Base-by-base conservation (phyloP, 2,888 invertebrate species). In the Drosophila neonasuta region DNA sequence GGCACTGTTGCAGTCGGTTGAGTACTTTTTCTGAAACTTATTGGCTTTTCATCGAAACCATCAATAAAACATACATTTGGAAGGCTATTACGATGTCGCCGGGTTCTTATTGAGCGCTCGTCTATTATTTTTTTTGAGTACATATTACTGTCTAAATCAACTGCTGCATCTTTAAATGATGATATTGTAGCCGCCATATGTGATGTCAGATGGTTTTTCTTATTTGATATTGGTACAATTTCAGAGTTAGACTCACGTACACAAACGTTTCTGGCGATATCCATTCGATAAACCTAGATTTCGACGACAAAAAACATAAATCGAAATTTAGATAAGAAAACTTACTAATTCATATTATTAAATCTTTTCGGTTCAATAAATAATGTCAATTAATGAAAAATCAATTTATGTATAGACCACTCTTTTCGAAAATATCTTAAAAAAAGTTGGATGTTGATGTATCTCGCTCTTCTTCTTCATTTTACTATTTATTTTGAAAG, bases 201-300 rank as follows among this genome's bases (percentile, higher is more conserved):
- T 9, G 15, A n/a, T 0, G 24, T 24, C 3, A 41, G 5, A 9
- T 36, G 36, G 5, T 77, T 10, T n/a, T 76, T 67, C 15, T 69
- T 54, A 64, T 68, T 63, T 0, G 58, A 42, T 11, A 65, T 8
- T 46, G 75, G 71, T 7, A 78, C 68, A 3, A 76, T 72, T 52
- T 89, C 89, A 1, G 86, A 84, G 56, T 73, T 84, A 2, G 82
- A 80, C 80, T 92, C 92, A 42, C 94, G 92, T 15, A 94, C 92
- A 42, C 94, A 94, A 73, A 96, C 94, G 89, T 96, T 96, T 52
- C 96, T 92, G 93, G 95, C 95, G 48, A 96, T 95, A 91, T 97
- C 97, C 74, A 97, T 94, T 61, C 94, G 93, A 91, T 96, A 97
- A 6, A 91, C 80, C 91, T 72, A 30, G 4, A 59, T 10, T 13